These are phyloP conservation scores for Drosophila paranaensis DNA, from an alignment of 2,888 invertebrate species.

Conservation along the genomic window DNA sequence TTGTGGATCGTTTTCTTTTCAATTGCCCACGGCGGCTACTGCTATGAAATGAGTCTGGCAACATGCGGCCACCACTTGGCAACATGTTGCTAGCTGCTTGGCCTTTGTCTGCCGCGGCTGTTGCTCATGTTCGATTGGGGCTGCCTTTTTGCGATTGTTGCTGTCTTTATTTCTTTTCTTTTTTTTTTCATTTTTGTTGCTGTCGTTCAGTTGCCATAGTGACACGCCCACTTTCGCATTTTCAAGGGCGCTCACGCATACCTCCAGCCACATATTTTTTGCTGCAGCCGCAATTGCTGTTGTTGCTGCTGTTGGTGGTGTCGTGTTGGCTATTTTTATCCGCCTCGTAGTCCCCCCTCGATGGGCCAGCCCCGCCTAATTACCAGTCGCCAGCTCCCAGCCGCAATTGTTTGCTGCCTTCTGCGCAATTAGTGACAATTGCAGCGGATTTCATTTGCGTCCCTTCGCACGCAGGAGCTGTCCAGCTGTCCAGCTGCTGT, in stretches of 20 bases:
- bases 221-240: conserved; percentile 66
- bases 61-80: conserved; percentile 27
- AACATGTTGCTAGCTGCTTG: conserved; percentile 23
- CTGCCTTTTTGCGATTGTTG: conserved; percentile 39
- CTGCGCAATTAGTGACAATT: conserved; percentile 47
- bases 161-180: background rate
- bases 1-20: conserved; percentile 27
- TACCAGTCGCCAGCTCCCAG: conserved; percentile 28
- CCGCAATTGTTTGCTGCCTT: conserved; percentile 35
- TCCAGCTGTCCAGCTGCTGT: background rate
- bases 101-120: conserved; percentile 33
- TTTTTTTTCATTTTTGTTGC: conserved; percentile 9
- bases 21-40: conserved; percentile 20
- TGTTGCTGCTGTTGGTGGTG: conserved; percentile 18
- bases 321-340: conserved; percentile 51
- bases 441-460: conserved; percentile 38
- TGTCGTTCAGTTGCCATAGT: conserved; percentile 56
- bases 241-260: conserved; percentile 62
- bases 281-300: conserved; percentile 14
- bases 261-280: conserved; percentile 24
- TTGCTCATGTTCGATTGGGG: conserved; percentile 21
- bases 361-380: conserved; percentile 34
- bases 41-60: conserved; percentile 45
- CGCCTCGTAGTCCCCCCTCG: background rate
- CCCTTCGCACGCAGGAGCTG: conserved; percentile 6